Percentiles rank a stretch among this genome's conserved stretches.
Evolutionary conservation across 1,140 invertebrate genomes (phyloP).

Genomic region (Thrips palmi): DNA sequence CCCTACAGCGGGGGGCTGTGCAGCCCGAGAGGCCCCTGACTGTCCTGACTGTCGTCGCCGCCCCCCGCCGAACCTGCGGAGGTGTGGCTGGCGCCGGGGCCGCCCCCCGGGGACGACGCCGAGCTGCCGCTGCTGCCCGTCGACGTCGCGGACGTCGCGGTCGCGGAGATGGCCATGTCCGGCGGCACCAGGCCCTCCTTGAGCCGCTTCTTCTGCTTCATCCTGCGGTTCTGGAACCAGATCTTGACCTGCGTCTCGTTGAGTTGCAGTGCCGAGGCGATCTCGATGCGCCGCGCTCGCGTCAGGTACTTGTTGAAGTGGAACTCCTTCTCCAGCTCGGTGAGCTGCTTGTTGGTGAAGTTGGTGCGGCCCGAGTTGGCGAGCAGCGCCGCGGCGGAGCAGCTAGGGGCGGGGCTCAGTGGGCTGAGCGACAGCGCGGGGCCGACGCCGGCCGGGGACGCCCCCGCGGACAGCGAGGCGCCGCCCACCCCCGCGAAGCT

Average conservation of each 20-base stretch:
- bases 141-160: too few relatives aligned
- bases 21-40: too few relatives aligned
- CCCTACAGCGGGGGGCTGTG: too few relatives aligned
- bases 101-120: too few relatives aligned
- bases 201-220: constrained; percentile 88
- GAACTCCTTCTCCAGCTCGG: constrained; percentile 97
- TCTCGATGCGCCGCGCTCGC: constrained; percentile 87
- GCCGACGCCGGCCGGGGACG: constrained; percentile 18
- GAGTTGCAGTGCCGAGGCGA: constrained; percentile 84
- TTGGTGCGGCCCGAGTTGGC: constrained; percentile 87
- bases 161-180: too few relatives aligned
- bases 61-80: too few relatives aligned
- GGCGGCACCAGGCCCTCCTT: constrained; percentile 68
- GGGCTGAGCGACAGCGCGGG: constrained; percentile 13
- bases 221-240: constrained; percentile 83
- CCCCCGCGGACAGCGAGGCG: too few relatives aligned
- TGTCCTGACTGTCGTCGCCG: too few relatives aligned
- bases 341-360: constrained; percentile 97
- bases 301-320: constrained; percentile 99
- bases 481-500: too few relatives aligned
- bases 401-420: too few relatives aligned
- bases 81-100: too few relatives aligned
- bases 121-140: too few relatives aligned
- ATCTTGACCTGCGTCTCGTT: constrained; percentile 94
- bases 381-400: constrained; percentile 18